These are phyloP conservation scores for Trachemys scripta DNA, from an alignment of 2,113 vertebrate species.

Conservation along the genomic window DNA sequence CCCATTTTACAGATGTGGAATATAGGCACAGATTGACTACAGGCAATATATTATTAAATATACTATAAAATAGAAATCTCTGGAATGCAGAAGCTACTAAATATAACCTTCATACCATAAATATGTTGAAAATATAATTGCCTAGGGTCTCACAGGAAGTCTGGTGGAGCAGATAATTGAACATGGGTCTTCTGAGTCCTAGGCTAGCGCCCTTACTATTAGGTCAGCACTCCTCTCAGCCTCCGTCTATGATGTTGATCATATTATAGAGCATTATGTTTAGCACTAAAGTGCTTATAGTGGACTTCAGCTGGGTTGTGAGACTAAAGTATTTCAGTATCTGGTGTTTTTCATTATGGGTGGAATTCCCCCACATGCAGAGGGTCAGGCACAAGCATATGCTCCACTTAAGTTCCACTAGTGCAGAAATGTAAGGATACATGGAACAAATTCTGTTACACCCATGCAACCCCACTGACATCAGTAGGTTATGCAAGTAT, in stretches of 20 bases:
- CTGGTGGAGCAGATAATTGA: not conserved
- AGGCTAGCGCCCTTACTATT: not conserved
- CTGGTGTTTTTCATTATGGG: not conserved
- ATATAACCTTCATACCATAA: not conserved
- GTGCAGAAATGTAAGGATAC: fast-evolving
- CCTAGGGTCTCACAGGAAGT: not conserved
- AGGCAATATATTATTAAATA: not conserved
- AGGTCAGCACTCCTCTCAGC: not conserved
- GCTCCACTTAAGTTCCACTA: not conserved
- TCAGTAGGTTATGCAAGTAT: not conserved
- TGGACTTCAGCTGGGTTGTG: not conserved
- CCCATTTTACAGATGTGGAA: not conserved
- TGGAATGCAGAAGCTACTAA: not conserved
- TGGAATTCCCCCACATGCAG: not conserved
- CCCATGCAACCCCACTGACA: not conserved
- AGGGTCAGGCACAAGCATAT: not conserved
- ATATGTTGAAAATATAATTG: not conserved
- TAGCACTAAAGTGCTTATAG: not conserved
- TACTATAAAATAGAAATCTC: not conserved
- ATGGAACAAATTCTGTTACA: not conserved
- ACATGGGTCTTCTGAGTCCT: not conserved
- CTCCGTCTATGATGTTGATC: not conserved
- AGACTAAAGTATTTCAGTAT: not conserved
- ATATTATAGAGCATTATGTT: not conserved
- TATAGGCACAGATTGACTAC: not conserved